These are phyloP conservation scores for Caenorhabditis sp. DNA, from an alignment of 2,888 invertebrate species.

Conservation along the genomic window DNA sequence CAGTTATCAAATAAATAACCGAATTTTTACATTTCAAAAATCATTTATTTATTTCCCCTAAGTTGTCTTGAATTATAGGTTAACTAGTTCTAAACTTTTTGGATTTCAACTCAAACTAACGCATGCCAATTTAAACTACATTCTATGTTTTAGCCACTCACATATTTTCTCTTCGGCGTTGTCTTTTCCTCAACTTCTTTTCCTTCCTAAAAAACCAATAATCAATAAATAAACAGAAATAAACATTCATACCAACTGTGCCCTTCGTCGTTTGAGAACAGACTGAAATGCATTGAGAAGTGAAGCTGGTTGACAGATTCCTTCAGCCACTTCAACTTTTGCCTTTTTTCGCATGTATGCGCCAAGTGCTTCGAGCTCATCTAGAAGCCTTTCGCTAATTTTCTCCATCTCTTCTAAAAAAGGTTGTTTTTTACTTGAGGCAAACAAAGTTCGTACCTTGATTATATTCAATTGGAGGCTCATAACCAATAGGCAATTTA, in stretches of 20 bases:
- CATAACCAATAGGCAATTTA: slow-evolving; percentile 32
- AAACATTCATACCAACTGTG: slow-evolving; percentile 22
- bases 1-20: not conserved
- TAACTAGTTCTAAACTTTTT: too few relatives aligned
- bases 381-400: slow-evolving; percentile 26
- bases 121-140: too few relatives aligned
- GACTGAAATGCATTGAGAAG: slow-evolving; percentile 40
- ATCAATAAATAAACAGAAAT: not conserved
- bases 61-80: too few relatives aligned
- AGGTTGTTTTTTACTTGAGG: too few relatives aligned
- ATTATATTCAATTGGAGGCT: slow-evolving; percentile 25
- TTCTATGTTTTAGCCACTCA: too few relatives aligned
- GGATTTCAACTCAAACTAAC: too few relatives aligned
- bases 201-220: slow-evolving; percentile 20
- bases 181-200: slow-evolving; percentile 12
- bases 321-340: slow-evolving; percentile 46
- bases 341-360: slow-evolving; percentile 29
- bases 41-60: too few relatives aligned
- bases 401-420: slow-evolving; percentile 29
- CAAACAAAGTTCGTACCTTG: slow-evolving; percentile 8
- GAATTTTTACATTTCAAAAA: too few relatives aligned
- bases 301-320: slow-evolving; percentile 51
- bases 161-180: slow-evolving; percentile 28
- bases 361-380: slow-evolving; percentile 42
- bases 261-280: slow-evolving; percentile 26